Conservation (phyloP, 1,140 invertebrate genomes). For the Trichomalopsis sarcophagae region DNA sequence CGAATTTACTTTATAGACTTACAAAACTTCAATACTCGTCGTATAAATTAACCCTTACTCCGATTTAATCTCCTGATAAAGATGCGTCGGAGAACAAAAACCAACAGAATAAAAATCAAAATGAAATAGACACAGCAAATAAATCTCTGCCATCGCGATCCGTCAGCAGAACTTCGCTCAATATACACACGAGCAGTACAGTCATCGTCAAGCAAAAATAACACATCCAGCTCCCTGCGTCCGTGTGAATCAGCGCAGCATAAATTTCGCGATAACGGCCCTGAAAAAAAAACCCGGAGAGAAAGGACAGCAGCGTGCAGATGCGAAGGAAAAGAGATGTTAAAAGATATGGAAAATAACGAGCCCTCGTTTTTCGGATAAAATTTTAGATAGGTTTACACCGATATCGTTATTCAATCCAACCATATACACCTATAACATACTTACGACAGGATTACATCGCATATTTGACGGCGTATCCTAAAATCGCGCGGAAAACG, state of each 20-base stretch:
- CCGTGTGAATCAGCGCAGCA: constrained; percentile 27
- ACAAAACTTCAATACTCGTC: too few species aligned
- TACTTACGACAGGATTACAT: too few species aligned
- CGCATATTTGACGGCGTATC: too few species aligned
- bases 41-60: constrained; percentile 25
- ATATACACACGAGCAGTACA: neutral
- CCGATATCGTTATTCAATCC: too few species aligned
- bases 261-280: constrained; percentile 46
- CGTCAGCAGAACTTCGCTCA: constrained; percentile 6
- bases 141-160: neutral
- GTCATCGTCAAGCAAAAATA: constrained; percentile 32
- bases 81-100: neutral
- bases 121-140: neutral
- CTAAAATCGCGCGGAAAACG: too few species aligned
- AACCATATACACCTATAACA: too few species aligned
- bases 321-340: constrained; percentile 17
- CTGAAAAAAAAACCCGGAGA: neutral
- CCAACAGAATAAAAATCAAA: neutral
- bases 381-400: too few species aligned
- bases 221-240: neutral
- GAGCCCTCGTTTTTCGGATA: too few species aligned
- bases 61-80: constrained; percentile 34
- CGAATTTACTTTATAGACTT: too few species aligned
- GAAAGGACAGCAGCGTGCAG: neutral
- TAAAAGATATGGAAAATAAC: neutral